Evolutionary conservation across 1,140 invertebrate genomes (phyloP).

Genomic region (Cydia strobilella): DNA sequence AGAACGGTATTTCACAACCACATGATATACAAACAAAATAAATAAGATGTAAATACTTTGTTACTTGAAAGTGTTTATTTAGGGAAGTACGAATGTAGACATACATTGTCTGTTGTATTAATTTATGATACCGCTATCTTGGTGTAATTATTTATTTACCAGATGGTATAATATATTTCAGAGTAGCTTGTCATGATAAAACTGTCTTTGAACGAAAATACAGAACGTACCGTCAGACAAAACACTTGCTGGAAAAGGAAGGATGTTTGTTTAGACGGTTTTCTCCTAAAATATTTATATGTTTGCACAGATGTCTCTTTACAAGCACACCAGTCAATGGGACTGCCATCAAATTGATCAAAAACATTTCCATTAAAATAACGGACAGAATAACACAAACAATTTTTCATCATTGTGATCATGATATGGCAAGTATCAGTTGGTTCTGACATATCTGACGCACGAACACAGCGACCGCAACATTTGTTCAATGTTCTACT

Average conservation of each 20-base stretch:
- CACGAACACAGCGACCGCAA: not conserved
- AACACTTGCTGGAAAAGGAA: not conserved
- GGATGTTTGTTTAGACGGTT: not conserved
- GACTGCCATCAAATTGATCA: not conserved
- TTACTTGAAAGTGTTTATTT: not conserved
- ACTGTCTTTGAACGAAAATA: not conserved
- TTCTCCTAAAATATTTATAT: not conserved
- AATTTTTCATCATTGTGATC: not conserved
- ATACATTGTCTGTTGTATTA: not conserved
- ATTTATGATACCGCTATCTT: not conserved
- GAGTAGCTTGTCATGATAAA: not conserved
- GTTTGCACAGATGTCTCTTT: not conserved
- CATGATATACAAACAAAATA: not conserved
- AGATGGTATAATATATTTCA: not conserved
- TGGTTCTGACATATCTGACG: not conserved
- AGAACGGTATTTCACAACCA: not conserved
- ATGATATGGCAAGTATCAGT: not conserved
- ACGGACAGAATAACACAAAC: not conserved
- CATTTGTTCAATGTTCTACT: constrained; percentile 3
- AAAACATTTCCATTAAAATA: not conserved
- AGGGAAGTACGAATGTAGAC: not conserved
- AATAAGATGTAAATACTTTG: not conserved
- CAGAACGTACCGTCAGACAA: not conserved
- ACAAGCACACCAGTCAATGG: not conserved
- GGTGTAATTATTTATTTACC: not conserved